Conservation (phyloP, 2,113 vertebrate species). For the Chrysemys picta region DNA sequence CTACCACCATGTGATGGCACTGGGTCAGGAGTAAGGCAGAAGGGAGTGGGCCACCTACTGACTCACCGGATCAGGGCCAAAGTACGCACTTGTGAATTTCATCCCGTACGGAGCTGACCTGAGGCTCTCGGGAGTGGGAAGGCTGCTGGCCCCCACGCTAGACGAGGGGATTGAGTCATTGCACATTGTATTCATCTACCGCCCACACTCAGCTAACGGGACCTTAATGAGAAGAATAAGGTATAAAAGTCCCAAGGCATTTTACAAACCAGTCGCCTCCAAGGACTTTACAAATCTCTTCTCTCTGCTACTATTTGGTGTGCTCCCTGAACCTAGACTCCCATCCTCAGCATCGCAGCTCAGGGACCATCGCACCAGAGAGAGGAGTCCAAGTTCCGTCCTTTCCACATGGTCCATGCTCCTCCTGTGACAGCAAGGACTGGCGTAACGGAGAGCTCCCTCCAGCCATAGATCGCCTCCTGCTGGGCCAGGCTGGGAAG, state of each 20-base stretch:
- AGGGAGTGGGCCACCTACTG: background rate
- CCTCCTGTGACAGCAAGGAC: background rate
- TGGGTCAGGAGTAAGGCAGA: background rate
- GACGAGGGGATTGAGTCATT: background rate
- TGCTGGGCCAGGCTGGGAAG: slow-evolving; percentile 61
- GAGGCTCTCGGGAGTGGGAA: background rate
- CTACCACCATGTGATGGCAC: no score
- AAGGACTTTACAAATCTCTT: background rate
- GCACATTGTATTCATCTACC: background rate
- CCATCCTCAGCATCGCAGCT: background rate
- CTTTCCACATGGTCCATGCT: background rate
- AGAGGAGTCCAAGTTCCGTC: background rate
- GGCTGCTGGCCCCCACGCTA: background rate
- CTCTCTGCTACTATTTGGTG: background rate
- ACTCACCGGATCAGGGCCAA: background rate
- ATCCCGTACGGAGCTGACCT: background rate
- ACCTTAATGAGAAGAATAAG: background rate
- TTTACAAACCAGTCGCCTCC: background rate
- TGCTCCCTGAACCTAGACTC: background rate
- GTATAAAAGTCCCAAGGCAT: background rate
- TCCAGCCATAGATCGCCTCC: slow-evolving; percentile 26
- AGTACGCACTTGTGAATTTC: background rate
- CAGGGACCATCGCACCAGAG: no score
- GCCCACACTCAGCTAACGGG: background rate
- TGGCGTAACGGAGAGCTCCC: slow-evolving; percentile 29